A percentile compares a stretch with the other conserved stretches of the same genome.
Evolutionary conservation across 35 echinoderm and acorn worm species (phyloP).

Genomic region (Heliocidaris tuberculata): DNA sequence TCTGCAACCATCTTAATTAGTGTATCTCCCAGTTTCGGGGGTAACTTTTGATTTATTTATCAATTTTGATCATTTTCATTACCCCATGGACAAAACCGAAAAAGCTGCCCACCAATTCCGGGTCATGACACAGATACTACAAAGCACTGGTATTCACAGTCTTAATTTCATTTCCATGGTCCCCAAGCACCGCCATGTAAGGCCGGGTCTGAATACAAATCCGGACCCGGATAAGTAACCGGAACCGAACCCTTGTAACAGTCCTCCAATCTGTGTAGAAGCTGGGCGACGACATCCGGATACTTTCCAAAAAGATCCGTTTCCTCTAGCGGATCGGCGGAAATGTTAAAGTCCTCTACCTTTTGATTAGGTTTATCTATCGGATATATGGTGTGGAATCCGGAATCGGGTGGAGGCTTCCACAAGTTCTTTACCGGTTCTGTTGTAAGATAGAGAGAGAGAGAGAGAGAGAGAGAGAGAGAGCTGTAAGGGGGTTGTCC

Average conservation of each 20-base stretch:
- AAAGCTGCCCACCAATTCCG: too few relatives aligned
- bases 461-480: too few relatives aligned
- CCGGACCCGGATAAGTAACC: conserved; percentile 39
- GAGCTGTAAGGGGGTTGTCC: too few relatives aligned
- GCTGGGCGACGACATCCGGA: conserved; percentile 48
- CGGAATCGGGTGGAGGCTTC: conserved; percentile 57
- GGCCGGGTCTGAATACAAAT: conserved; percentile 39
- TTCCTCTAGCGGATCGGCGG: conserved; percentile 74
- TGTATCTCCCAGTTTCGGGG: too few relatives aligned
- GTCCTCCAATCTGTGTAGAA: conserved; percentile 4
- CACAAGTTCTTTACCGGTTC: conserved; percentile 44
- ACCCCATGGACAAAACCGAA: too few relatives aligned
- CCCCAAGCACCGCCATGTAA: conserved; percentile 47
- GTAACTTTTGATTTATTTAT: too few relatives aligned
- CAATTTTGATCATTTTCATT: too few relatives aligned
- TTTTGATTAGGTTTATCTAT: conserved; percentile 48
- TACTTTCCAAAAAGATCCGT: conserved; percentile 60
- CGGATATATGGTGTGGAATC: conserved; percentile 29
- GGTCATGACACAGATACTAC: too few relatives aligned
- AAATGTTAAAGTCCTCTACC: conserved; percentile 78
- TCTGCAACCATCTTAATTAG: too few relatives aligned
- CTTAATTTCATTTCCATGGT: conserved; percentile 38
- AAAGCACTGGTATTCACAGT: too few relatives aligned
- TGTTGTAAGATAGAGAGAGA: neutral
- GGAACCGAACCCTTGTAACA: conserved; percentile 36